Evolutionary conservation across 1,140 invertebrate species (phyloP).

Genomic region (Trichonephila inaurata): DNA sequence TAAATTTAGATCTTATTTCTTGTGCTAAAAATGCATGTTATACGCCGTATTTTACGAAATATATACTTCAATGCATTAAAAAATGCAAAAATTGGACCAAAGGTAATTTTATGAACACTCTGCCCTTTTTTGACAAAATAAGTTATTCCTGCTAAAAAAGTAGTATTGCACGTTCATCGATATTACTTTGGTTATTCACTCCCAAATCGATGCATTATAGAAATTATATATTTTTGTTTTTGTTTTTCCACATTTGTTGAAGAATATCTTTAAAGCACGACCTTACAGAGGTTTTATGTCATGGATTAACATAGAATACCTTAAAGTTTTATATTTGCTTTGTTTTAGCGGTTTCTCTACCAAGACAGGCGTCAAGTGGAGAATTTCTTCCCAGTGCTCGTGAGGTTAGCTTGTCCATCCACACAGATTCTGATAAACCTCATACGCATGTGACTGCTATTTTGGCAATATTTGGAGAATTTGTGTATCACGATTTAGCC

Average conservation of each 20-base stretch:
- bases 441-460: slow-evolving; percentile 85
- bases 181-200: no score
- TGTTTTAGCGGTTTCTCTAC: slow-evolving; percentile 75
- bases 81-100: no score
- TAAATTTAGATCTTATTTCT: no score
- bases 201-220: no score
- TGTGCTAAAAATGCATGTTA: no score
- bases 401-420: slow-evolving; percentile 85
- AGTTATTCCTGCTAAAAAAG: no score
- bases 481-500: slow-evolving; percentile 89
- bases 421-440: slow-evolving; percentile 82
- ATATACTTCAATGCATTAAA: no score
- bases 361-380: slow-evolving; percentile 70
- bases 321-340: background rate
- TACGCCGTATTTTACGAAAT: no score
- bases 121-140: no score
- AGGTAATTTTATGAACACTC: no score
- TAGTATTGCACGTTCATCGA: no score
- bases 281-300: no score
- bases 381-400: slow-evolving; percentile 85
- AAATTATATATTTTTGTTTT: background rate
- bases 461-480: slow-evolving; percentile 89
- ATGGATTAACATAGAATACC: background rate
- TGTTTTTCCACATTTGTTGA: background rate
- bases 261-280: background rate